Evolutionary conservation across 2,888 invertebrate species (phyloP), one percentile per base, ranked within the genome.

Genomic region (Amblyjoppa fuscipennis): DNA sequence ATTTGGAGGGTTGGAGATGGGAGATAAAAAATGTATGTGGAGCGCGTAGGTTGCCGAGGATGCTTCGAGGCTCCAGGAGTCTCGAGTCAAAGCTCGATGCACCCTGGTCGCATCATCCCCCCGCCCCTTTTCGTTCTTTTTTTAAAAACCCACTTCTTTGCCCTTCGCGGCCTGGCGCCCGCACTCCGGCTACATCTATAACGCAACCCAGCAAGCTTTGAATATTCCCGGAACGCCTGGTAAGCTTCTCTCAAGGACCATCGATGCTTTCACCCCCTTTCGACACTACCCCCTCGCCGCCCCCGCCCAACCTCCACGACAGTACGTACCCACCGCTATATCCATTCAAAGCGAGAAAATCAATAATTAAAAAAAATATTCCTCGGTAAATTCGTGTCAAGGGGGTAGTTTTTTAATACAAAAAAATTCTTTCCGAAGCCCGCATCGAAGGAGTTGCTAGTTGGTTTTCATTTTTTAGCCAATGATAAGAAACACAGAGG

Each of bases 241-340:
- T 92, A 92, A 92, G 92, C 92, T 90, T 89, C 90, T 92, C 92
- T 92, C 88, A 90, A 92, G 91, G 85, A 89, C 89, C 90, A 90
- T 87, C 85, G 86, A 88, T 90, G 90, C 90, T 90, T 90, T 90
- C 90, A 89, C 91, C 91, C 90, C 92, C 91, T 89, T 89, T 85
- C 59, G 38, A n/a, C 68, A 41, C 61, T 45, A 61, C 73, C 41
- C 61, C 71, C 56, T 34, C 28, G 45, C 53, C 64, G 25, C 53
- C 31, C 53, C 16, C 51, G 25, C 61, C 20, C 69, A 28, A n/a
- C n/a, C 61, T 70, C 31, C 49, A 5, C 64, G 34, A 25, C 70
- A 7, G 6, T 71, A 28, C 61, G 38, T 38, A 64, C 20, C 20
- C 61, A 70, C 16, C 71, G 20, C 70, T 51, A 64, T 79, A 77